Conservation (phyloP, 2,888 invertebrate genomes). For the Bimastos eiseni region DNA sequence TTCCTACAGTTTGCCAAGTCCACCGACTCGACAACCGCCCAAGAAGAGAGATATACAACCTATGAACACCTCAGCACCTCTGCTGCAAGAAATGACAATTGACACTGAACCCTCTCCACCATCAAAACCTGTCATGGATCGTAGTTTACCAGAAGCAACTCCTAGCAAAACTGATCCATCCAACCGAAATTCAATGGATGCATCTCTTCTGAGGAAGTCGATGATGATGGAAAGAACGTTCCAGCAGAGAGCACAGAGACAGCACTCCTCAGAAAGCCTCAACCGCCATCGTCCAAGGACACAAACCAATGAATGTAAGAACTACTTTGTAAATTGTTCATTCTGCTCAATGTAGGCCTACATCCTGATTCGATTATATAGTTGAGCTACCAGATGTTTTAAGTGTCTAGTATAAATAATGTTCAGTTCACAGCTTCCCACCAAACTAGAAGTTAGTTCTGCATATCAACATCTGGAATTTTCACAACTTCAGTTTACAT, state of each 20-base stretch:
- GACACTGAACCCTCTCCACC: neutral
- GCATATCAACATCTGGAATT: neutral
- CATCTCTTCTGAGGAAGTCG: constrained; percentile 9
- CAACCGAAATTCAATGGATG: neutral
- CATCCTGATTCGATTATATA: no score
- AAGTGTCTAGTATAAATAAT: neutral
- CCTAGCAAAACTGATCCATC: neutral
- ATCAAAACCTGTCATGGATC: neutral
- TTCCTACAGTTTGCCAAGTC: constrained; percentile 18
- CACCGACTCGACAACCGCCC: neutral
- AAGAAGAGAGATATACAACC: neutral
- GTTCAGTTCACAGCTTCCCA: neutral
- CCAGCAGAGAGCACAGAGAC: neutral
- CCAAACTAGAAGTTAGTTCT: neutral
- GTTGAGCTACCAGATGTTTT: neutral
- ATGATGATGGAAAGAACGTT: neutral
- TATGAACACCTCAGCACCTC: neutral
- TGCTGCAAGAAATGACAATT: neutral
- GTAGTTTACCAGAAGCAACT: neutral
- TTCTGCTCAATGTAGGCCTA: no score
- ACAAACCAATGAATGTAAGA: neutral
- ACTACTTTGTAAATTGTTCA: neutral
- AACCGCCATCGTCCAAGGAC: constrained; percentile 9
- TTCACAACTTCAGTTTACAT: neutral
- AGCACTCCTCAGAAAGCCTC: neutral